Conservation (phyloP, 2,113 vertebrate genomes). For the Lipophrys pholis region DNA sequence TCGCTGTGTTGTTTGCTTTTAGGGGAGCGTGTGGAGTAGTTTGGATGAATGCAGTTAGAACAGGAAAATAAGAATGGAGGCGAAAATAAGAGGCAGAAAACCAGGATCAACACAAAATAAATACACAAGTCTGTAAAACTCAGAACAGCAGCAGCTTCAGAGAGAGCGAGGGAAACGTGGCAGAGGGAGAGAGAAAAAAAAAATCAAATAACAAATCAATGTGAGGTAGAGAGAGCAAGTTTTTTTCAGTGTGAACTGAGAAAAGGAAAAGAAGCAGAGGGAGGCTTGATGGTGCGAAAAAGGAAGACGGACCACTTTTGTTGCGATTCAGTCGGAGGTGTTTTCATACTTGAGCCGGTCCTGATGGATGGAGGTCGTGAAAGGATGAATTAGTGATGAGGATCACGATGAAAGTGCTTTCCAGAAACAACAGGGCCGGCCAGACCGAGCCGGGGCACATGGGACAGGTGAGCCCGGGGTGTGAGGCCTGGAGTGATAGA, state of each 20-base stretch:
- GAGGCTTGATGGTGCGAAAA: constrained; percentile 20
- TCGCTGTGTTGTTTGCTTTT: constrained; percentile 45
- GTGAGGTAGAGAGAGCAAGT: constrained; percentile 1
- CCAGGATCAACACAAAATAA: constrained; percentile 8
- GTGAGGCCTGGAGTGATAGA: constrained; percentile 37
- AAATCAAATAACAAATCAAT: constrained; percentile 1
- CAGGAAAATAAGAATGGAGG: not conserved
- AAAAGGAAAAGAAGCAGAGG: constrained; percentile 21
- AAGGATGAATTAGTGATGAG: constrained; percentile 83
- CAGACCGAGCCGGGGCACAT: constrained; percentile 54
- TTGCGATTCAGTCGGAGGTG: constrained; percentile 70
- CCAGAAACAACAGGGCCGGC: constrained; percentile 62
- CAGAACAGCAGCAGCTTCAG: constrained; percentile 14
- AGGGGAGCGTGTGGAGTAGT: constrained; percentile 5
- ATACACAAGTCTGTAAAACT: constrained; percentile 11
- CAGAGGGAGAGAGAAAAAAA: not conserved
- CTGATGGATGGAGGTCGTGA: constrained; percentile 78
- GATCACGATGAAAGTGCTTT: constrained; percentile 78
- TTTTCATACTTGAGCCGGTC: constrained; percentile 75
- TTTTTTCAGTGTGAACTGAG: constrained; percentile 26
- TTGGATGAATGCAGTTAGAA: constrained; percentile 14
- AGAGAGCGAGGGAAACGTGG: constrained; percentile 18
- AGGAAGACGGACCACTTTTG: constrained; percentile 48
- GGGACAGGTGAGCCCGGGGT: constrained; percentile 35
- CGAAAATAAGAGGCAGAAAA: not conserved